A percentile compares a stretch with the other conserved stretches of the same genome.
phyloP scores from a whole-genome alignment of 2,113 vertebrate species.

The Dicerorhinus sumatrensis region DNA sequence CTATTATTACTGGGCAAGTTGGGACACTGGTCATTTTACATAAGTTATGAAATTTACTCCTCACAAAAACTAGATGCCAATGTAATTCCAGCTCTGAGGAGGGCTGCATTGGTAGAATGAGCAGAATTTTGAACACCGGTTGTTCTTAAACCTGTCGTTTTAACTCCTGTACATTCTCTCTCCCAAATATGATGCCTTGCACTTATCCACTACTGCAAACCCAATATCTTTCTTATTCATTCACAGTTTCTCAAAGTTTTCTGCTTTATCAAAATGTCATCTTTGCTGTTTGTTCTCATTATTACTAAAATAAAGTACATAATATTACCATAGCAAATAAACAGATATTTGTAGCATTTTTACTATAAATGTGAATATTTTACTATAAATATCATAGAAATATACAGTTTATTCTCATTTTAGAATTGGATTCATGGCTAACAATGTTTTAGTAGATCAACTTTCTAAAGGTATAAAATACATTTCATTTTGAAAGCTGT shows the following conservation, averaged over 20 bases:
- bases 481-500: not conserved
- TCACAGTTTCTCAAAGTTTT: not conserved
- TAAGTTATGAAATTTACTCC: not conserved
- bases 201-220: not conserved
- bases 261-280: not conserved
- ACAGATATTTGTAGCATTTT: not conserved
- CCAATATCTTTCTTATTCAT: not conserved
- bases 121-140: not conserved
- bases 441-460: not conserved
- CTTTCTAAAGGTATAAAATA: not conserved
- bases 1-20: not conserved
- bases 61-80: not conserved
- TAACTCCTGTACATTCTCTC: not conserved
- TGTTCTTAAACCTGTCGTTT: not conserved
- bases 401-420: not conserved
- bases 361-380: slow-evolving; percentile 44
- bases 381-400: not conserved
- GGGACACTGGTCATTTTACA: not conserved
- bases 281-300: not conserved
- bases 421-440: not conserved
- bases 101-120: not conserved
- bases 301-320: not conserved
- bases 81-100: not conserved
- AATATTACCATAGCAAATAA: not conserved
- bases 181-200: not conserved